Evolutionary conservation across 1,140 invertebrate species (phyloP), one percentile per base, ranked within the genome.

Genomic region (Caenorhabditis tropicalis): DNA sequence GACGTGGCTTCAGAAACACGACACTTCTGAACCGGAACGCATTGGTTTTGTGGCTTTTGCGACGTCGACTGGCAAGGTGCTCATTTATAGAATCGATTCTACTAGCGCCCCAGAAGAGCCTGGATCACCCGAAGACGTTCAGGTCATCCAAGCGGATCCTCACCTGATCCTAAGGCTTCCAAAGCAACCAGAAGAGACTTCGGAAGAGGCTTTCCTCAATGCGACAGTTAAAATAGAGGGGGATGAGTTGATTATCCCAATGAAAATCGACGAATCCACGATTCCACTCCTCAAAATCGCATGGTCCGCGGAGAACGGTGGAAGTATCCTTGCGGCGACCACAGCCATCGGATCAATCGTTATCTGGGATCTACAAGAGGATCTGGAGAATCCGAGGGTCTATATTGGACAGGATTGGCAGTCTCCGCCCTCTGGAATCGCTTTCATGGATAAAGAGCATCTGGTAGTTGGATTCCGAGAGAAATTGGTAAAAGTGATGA

Each of bases 1-100:
- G 27, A 43, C 36, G 33, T 74, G 65, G 65, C 65, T 74, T 74
- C 65, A 74, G 36, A 74, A 74, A 15, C 21, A 74, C 10, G 36
- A 74, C 24, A 21, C 33, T 9, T 21, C 19, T 15, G 65, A 74
- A 24, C 19, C 33, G 1, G 65, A 21, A 31, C n/a, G 43, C 7
- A 74, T 74, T 31, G 65, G 65, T 10, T 74, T 19, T 24, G 21
- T 74, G 7, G 65, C 65, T 21, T 43, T 74, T 46, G 12, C 36
- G 4, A 74, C 65, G 6, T 21, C 65, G 3, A 43, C 43, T 46
- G 65, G 65, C 10, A n/a, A 1, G 5, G n/a, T 74, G 33, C 15
- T 74, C 6, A 74, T 74, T 12, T 74, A 74, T 74, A 5, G 36
- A 12, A 43, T 74, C 43, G 65, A 74, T 65, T 51, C 49, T 51